phyloP scores from a whole-genome alignment of 2,113 vertebrate genomes.

The Corvus moneduloides region DNA sequence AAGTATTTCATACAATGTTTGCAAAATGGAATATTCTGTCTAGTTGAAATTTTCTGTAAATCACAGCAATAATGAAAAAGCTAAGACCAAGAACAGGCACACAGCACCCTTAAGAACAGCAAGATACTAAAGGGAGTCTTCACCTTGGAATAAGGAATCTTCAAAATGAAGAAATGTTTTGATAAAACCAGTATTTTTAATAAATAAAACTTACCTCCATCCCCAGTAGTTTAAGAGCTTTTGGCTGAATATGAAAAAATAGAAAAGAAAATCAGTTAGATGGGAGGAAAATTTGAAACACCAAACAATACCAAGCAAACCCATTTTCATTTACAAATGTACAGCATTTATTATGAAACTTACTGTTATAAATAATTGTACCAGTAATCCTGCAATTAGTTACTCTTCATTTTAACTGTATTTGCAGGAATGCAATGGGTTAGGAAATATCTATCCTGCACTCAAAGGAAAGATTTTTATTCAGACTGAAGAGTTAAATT shows the following conservation, averaged over 20 bases:
- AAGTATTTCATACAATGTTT: not conserved
- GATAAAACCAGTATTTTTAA: not conserved
- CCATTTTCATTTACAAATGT: not conserved
- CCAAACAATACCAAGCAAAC: not conserved
- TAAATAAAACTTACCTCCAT: conserved; percentile 87
- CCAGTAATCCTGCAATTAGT: not conserved
- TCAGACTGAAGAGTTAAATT: not conserved
- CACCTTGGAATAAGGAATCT: too few relatives aligned
- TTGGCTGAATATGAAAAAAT: conserved; percentile 80
- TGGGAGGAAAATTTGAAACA: not conserved
- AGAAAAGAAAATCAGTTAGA: not conserved
- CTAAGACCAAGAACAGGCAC: not conserved
- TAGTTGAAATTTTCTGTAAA: not conserved
- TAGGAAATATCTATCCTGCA: not conserved
- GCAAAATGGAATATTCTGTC: not conserved
- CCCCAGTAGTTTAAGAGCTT: conserved; percentile 95
- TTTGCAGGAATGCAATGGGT: not conserved
- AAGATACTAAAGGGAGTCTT: too few relatives aligned
- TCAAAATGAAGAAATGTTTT: not conserved
- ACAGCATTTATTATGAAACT: not conserved
- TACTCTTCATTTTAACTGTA: not conserved
- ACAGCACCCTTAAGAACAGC: too few relatives aligned
- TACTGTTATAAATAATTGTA: not conserved
- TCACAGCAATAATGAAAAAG: not conserved
- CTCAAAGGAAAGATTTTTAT: not conserved